Evolutionary conservation across 1,140 invertebrate genomes (phyloP), one percentile per base, ranked within the genome.

Genomic region (Drosophila dunni): DNA sequence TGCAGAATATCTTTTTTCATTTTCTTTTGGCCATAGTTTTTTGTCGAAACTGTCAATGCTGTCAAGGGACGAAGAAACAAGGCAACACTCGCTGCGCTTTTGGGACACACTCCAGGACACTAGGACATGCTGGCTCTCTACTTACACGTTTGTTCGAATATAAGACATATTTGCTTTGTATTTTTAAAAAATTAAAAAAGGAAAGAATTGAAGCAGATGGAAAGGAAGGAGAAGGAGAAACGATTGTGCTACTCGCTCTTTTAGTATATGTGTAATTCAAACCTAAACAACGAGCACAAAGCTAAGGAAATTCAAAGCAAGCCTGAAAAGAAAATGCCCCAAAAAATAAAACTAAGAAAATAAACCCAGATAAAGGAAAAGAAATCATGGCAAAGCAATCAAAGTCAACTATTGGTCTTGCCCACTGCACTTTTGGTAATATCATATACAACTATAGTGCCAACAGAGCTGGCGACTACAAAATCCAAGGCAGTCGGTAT

Each of bases 171-270:
- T 88, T 88, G 83, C 84, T 89, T 83, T 88, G 83, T 88, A 88
- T 88, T 88, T 88, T 89, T 83, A 88, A 89, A 74, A 88, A 88
- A 88, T 88, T 88, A 88, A 88, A 89, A 82, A 75, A 45, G 1
- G 3, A 46, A 15, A 11, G 9, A 46, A 9, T 7, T 11, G 10
- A 69, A 56, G 46, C 38, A 51, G 46, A 38, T 1, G 2, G 34
- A 51, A 0, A 42, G 0, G 51, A n/a, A 6, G 51, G n/a, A 6
- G 20, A 53, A 7, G 33, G 36, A 63, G 46, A 63, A 33, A 34
- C 64, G 29, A 50, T 67, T 67, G 51, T 57, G 11, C 50, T 17
- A 15, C 50, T 53, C 33, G 45, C 17, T 50, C 34, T 36, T 66
- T 10, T 66, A 29, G 24, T 29, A 29, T 29, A 53, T 67, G 38